Percentiles rank a stretch among this genome's conserved stretches.
phyloP scores from a whole-genome alignment of 2,797 vertebrate species.

The Knipowitschia caucasica region DNA sequence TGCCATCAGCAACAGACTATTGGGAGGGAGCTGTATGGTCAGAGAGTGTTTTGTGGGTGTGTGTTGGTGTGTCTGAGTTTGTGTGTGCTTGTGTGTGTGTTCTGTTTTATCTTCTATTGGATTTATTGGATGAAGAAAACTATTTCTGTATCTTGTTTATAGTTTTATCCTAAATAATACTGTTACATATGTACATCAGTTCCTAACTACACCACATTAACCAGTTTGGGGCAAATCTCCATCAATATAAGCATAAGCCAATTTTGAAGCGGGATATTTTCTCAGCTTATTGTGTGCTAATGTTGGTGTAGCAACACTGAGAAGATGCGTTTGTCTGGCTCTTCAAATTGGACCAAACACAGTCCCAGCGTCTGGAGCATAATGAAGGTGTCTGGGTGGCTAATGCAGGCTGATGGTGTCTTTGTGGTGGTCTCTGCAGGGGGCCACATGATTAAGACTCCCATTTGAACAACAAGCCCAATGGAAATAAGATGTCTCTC shows the following conservation, averaged over 20 bases:
- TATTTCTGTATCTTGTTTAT: too few species aligned
- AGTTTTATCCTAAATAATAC: too few species aligned
- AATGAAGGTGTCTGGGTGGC: conserved; percentile 15
- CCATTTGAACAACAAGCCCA: conserved; percentile 27
- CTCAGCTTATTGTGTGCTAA: background rate
- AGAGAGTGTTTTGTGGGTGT: too few species aligned
- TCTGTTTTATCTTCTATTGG: too few species aligned
- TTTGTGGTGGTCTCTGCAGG: conserved; percentile 20
- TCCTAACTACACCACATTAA: too few species aligned
- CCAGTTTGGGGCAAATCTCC: too few species aligned
- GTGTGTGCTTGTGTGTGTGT: too few species aligned
- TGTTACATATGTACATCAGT: too few species aligned
- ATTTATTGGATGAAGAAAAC: too few species aligned
- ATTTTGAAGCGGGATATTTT: background rate
- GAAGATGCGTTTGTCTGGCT: background rate
- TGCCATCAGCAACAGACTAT: too few species aligned
- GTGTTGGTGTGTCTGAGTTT: too few species aligned
- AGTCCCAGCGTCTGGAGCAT: conserved; percentile 2
- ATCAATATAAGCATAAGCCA: background rate
- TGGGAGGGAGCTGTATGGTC: too few species aligned
- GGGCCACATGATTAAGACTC: conserved; percentile 24
- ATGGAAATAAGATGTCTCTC: conserved; percentile 8
- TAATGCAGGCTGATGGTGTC: conserved; percentile 24
- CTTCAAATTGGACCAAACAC: background rate
- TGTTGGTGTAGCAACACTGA: background rate